phyloP scores from a whole-genome alignment of 2,113 vertebrate genomes.

The Serinus canaria region DNA sequence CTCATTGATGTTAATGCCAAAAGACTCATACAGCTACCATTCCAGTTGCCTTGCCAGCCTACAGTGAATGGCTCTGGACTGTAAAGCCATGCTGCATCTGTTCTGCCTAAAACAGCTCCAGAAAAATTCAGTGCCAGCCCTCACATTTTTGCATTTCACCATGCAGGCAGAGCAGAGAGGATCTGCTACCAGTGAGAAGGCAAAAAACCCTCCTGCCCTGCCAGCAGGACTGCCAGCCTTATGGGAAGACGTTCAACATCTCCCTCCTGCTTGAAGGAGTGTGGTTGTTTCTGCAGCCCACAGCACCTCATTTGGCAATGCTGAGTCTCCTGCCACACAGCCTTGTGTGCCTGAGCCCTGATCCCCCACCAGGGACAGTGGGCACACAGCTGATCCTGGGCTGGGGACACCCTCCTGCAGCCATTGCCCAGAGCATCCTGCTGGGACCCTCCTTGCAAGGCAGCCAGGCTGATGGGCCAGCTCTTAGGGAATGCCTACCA shows the following conservation, averaged over 20 bases:
- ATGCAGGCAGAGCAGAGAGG: background rate
- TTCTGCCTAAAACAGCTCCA: background rate
- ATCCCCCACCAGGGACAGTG: background rate
- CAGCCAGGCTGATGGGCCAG: background rate
- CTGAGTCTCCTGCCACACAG: background rate
- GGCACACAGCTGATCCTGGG: background rate
- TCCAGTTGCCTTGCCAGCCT: background rate
- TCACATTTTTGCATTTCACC: background rate
- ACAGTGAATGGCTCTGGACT: background rate
- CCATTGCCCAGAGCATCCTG: background rate
- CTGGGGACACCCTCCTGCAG: background rate
- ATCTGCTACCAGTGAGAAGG: background rate
- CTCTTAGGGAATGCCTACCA: background rate
- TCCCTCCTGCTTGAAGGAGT: background rate
- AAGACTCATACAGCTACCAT: background rate
- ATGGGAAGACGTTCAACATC: background rate
- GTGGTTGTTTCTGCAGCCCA: background rate
- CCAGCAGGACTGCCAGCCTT: background rate
- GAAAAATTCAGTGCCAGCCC: background rate
- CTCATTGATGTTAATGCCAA: background rate
- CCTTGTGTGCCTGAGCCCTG: fast-evolving
- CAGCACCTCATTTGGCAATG: too few relatives aligned
- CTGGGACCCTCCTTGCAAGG: background rate
- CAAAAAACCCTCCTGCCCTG: background rate
- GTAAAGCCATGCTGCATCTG: background rate